Evolutionary conservation across 2,797 vertebrate genomes (phyloP).

Genomic region (Liparis tanakae): DNA sequence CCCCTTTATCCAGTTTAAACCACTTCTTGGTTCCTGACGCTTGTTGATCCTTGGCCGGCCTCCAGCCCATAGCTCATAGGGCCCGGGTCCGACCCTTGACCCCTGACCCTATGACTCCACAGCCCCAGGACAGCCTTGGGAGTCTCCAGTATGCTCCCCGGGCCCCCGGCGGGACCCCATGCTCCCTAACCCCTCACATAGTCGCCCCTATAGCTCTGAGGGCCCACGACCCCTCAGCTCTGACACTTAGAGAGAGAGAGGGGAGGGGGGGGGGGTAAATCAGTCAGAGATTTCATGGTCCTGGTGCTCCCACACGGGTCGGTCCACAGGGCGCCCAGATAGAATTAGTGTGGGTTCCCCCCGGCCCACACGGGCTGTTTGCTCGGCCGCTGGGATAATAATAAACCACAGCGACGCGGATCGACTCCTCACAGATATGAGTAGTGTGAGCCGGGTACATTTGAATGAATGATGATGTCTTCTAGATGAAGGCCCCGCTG

Average conservation of each 20-base stretch:
- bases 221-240: background rate
- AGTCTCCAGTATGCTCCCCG: background rate
- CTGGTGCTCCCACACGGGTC: background rate
- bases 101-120: background rate
- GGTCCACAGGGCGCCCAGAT: background rate
- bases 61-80: background rate
- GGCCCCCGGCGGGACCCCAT: background rate
- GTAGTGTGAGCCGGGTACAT: conserved; percentile 1
- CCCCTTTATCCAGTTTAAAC: background rate
- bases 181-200: background rate
- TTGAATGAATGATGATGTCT: conserved; percentile 22
- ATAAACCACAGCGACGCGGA: conserved; percentile 8
- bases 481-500: conserved; percentile 49
- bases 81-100: background rate
- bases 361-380: background rate
- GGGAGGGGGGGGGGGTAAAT: background rate
- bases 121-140: background rate
- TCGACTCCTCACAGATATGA: background rate
- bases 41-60: background rate
- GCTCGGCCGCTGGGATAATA: background rate
- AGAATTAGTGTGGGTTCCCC: background rate
- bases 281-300: background rate
- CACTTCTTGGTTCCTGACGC: background rate
- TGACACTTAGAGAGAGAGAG: too few species aligned
- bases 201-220: background rate